A percentile compares a stretch with the other conserved stretches of the same genome.
These are phyloP conservation scores for Folsomia manolachei DNA, from an alignment of 2,888 invertebrate species.

Conservation along the genomic window DNA sequence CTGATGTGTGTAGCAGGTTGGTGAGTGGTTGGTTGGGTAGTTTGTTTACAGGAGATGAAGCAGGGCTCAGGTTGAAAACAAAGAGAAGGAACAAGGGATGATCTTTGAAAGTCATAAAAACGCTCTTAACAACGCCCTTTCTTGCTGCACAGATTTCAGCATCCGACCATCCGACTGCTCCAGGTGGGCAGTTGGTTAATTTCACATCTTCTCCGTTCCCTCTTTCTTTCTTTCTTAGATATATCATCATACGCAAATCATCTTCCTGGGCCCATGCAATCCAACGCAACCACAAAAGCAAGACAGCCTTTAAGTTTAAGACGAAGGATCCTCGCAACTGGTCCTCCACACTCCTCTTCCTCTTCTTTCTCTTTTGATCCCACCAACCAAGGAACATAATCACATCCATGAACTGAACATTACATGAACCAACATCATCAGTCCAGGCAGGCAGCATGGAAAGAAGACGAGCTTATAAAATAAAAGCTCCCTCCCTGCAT, in stretches of 20 bases:
- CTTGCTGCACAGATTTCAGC: conserved; percentile 10
- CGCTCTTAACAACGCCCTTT: conserved; percentile 9
- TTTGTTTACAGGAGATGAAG: conserved; percentile 8
- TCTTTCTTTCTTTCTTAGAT: too few species aligned
- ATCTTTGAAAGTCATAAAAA: conserved; percentile 8
- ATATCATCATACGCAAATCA: conserved; percentile 4
- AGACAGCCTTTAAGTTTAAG: not conserved
- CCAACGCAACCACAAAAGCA: too few species aligned
- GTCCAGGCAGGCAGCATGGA: not conserved
- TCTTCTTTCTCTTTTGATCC: conserved; percentile 5
- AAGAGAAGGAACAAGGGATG: conserved; percentile 7
- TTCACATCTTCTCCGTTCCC: not conserved
- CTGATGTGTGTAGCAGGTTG: conserved; percentile 2
- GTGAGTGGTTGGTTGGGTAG: too few species aligned
- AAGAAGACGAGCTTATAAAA: too few species aligned
- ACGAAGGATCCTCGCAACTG: not conserved
- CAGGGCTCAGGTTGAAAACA: conserved; percentile 10
- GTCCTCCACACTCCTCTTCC: not conserved
- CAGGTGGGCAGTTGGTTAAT: conserved; percentile 8
- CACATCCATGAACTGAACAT: not conserved
- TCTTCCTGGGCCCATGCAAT: not conserved
- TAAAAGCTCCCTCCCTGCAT: not conserved
- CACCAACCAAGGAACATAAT: not conserved
- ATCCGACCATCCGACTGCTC: conserved; percentile 4
- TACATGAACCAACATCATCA: not conserved